phyloP scores from a whole-genome alignment of 2,888 invertebrate genomes.

The Ceratothoa steindachneri region DNA sequence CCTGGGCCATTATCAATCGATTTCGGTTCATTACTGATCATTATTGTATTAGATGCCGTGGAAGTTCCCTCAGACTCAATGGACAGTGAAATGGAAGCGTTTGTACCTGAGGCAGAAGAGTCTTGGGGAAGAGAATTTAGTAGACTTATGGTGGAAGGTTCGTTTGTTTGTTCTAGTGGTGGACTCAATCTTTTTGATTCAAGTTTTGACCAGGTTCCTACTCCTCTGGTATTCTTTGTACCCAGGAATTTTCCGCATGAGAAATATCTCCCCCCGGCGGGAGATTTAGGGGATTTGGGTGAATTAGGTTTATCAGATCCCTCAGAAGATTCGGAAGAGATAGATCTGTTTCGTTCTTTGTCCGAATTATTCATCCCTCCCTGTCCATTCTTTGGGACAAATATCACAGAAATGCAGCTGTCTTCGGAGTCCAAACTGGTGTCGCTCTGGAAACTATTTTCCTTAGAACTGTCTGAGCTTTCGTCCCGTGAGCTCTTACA shows the following conservation, averaged over 20 bases:
- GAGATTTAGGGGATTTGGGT: conserved; percentile 50
- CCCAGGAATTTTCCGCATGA: conserved; percentile 16
- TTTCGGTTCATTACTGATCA: no score
- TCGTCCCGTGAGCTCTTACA: conserved; percentile 78
- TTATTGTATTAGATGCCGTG: no score
- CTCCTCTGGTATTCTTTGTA: conserved; percentile 4
- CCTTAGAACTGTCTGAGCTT: conserved; percentile 62
- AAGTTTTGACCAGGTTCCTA: background rate
- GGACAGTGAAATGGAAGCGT: background rate
- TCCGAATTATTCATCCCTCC: conserved; percentile 24
- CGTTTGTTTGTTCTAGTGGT: background rate
- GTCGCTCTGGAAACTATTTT: conserved; percentile 80
- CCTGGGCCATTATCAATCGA: no score
- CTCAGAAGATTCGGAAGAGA: conserved; percentile 48
- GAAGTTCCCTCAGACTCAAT: background rate
- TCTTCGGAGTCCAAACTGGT: conserved; percentile 91
- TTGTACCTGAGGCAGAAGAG: background rate
- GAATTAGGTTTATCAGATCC: conserved; percentile 50
- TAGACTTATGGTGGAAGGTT: background rate
- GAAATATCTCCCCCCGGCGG: conserved; percentile 24
- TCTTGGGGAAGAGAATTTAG: background rate
- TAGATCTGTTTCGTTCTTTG: conserved; percentile 44
- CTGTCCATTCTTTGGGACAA: conserved; percentile 75
- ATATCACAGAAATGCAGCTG: conserved; percentile 88
- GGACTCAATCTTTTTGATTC: background rate